Evolutionary conservation across 2,888 invertebrate genomes (phyloP).

Genomic region (Trilocha varians): DNA sequence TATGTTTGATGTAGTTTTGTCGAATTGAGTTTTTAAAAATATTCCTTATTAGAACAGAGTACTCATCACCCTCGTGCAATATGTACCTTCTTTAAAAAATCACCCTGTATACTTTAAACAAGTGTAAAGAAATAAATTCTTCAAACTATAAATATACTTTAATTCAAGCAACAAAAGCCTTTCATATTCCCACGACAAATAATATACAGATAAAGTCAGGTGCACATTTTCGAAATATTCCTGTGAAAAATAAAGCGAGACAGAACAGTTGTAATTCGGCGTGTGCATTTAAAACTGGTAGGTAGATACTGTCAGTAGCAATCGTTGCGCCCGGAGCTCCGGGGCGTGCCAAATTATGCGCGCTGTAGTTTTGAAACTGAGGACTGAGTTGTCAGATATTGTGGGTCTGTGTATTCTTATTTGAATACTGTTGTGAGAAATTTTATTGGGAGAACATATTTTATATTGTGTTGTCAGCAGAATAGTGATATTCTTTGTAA

Average conservation of each 20-base stretch:
- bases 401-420: background rate
- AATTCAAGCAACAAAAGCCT: background rate
- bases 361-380: conserved; percentile 11
- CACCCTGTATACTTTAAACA: too few relatives aligned
- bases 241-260: conserved; percentile 10
- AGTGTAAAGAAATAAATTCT: too few relatives aligned
- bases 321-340: conserved; percentile 32
- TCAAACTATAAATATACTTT: background rate
- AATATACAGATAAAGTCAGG: conserved; percentile 5
- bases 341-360: conserved; percentile 39
- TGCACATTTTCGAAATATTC: conserved; percentile 4
- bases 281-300: conserved; percentile 40
- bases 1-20: too few relatives aligned
- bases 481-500: too few relatives aligned
- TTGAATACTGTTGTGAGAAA: background rate
- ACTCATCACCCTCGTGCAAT: too few relatives aligned
- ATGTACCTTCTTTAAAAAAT: too few relatives aligned
- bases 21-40: too few relatives aligned
- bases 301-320: conserved; percentile 51
- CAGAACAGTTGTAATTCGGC: conserved; percentile 33
- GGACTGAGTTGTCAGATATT: background rate
- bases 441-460: background rate
- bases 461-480: too few relatives aligned
- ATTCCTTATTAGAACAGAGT: too few relatives aligned
- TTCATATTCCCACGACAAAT: background rate